Evolutionary conservation across 2,113 vertebrate species (phyloP).

Genomic region (Etheostoma cragini): DNA sequence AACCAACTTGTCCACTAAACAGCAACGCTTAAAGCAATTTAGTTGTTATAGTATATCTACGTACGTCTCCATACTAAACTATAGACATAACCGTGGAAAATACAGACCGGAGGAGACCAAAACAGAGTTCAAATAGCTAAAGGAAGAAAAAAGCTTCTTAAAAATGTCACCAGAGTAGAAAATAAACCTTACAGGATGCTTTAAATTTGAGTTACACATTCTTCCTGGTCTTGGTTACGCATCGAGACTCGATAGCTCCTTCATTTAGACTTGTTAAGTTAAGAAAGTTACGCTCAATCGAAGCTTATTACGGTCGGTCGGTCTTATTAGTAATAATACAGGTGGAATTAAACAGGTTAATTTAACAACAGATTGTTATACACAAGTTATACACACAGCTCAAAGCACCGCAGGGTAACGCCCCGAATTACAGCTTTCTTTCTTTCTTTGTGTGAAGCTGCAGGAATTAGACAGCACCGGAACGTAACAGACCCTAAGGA

Average conservation of each 20-base stretch:
- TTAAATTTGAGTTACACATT: conserved; percentile 64
- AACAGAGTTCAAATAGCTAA: conserved; percentile 31
- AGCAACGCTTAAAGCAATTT: conserved; percentile 86
- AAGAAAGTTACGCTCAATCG: conserved; percentile 75
- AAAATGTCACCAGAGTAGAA: conserved; percentile 82
- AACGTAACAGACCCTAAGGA: background rate
- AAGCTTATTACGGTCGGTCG: conserved; percentile 80
- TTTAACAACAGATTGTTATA: conserved; percentile 78
- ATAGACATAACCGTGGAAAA: no score
- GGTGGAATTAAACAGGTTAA: conserved; percentile 75
- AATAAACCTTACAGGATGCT: conserved; percentile 60
- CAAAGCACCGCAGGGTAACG: conserved; percentile 84
- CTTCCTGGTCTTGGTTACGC: conserved; percentile 50
- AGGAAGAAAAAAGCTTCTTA: conserved; percentile 40
- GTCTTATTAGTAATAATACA: conserved; percentile 63
- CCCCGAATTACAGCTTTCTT: conserved; percentile 27
- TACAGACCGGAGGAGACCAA: conserved; percentile 80
- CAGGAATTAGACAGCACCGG: conserved; percentile 42
- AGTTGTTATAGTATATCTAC: conserved; percentile 90
- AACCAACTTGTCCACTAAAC: conserved; percentile 90
- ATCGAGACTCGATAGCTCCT: conserved; percentile 45
- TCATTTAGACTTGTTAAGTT: conserved; percentile 52
- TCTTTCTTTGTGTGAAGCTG: conserved; percentile 6
- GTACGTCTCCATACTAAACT: conserved; percentile 90
- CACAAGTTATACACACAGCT: conserved; percentile 83